Evolutionary conservation across 1,140 invertebrate species (phyloP).

Genomic region (Phortica variegata): DNA sequence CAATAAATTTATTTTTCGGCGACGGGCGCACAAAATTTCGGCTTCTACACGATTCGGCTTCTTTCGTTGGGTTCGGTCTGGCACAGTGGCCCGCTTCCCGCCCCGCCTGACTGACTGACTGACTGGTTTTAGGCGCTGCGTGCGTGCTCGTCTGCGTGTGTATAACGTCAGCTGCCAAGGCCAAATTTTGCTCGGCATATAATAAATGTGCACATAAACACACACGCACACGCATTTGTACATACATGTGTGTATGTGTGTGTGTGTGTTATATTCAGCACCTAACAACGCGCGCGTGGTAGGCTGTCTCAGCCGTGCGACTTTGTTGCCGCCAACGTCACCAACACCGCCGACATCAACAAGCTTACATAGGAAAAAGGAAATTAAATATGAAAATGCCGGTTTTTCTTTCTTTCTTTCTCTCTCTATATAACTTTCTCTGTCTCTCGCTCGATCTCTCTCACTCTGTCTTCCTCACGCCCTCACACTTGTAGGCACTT

Average conservation of each 20-base stretch:
- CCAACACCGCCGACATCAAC: too few relatives aligned
- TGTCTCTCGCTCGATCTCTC: too few relatives aligned
- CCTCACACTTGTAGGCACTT: conserved; percentile 11
- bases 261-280: not conserved
- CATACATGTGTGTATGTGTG: conserved; percentile 27
- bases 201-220: too few relatives aligned
- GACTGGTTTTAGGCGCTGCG: conserved; percentile 28
- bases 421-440: too few relatives aligned
- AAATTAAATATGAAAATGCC: conserved; percentile 55
- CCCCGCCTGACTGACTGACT: conserved; percentile 39
- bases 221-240: conserved; percentile 17
- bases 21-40: too few relatives aligned
- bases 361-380: conserved; percentile 54
- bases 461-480: too few relatives aligned
- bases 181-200: conserved; percentile 24
- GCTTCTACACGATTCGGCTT: too few relatives aligned
- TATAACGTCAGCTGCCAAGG: conserved; percentile 35
- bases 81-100: too few relatives aligned
- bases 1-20: too few relatives aligned
- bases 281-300: not conserved
- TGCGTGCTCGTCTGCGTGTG: conserved; percentile 15
- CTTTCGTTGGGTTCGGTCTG: too few relatives aligned
- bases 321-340: too few relatives aligned
- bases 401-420: conserved; percentile 11
- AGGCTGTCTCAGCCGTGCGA: not conserved